Conservation (phyloP, 2,113 vertebrate species). For the Chionis minor region DNA sequence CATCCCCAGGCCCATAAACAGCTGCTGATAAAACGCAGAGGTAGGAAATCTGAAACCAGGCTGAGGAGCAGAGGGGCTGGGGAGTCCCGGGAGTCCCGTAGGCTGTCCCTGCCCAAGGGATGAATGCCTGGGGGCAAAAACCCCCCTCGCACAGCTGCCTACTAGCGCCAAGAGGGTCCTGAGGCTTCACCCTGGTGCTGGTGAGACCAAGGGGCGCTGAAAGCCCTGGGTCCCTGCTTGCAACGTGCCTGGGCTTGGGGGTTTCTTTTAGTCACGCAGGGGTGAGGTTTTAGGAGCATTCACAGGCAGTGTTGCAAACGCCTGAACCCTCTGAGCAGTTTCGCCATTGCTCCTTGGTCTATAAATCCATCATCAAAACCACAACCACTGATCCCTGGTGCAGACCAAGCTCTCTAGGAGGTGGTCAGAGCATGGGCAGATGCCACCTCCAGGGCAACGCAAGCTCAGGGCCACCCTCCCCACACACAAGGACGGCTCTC, state of each 20-base stretch:
- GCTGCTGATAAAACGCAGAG: constrained; percentile 61
- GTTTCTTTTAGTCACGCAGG: not conserved
- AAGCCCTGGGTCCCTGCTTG: not conserved
- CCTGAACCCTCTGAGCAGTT: not conserved
- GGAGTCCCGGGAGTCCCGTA: not conserved
- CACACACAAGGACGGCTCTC: fast-evolving
- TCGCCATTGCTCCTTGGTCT: not conserved
- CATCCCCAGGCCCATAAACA: constrained; percentile 34
- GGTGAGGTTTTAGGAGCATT: not conserved
- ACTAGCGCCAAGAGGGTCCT: not conserved
- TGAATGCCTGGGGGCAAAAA: not conserved
- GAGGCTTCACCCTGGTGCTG: not conserved
- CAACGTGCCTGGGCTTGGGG: fast-evolving
- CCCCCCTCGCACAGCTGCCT: not conserved
- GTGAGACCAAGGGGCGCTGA: not conserved
- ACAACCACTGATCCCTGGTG: not conserved
- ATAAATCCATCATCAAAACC: not conserved
- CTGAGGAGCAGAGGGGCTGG: not conserved
- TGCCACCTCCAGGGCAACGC: not conserved
- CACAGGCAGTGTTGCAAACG: fast-evolving
- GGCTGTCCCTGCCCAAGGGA: not conserved
- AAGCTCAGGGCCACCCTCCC: not conserved
- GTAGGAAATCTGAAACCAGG: constrained; percentile 58
- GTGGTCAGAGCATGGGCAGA: not conserved
- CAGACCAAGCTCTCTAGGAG: not conserved